Base-by-base conservation (phyloP, 2,888 invertebrate species). In the Hedychridium roseum region DNA sequence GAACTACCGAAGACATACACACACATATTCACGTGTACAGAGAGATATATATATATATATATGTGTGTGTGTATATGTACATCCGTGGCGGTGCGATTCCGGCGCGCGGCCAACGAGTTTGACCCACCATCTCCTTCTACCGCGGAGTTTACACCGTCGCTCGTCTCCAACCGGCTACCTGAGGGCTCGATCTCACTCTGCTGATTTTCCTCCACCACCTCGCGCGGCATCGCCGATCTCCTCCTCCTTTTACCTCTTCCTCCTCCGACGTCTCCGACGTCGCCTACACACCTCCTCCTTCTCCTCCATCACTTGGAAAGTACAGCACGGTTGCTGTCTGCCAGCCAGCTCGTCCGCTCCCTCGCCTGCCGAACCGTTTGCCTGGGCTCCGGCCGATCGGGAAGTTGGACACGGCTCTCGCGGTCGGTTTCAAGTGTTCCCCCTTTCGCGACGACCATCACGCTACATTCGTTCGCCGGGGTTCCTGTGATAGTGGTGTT, bases 311-410 rank as follows among this genome's bases (percentile, higher is more conserved):
- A 50, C 43, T 53, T 48, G 49, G 30, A 53, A 41, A 59, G 57
- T 53, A 47, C 64, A 43, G 11, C 49, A 50, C 50, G 53, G 44
- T 53, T 53, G 46, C 47, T 50, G 50, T 46, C 43, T 46, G 50
- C 41, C 43, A 34, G 34, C 43, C 36, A 27, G 48, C 36, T 43
- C 30, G 43, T 46, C 47, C 26, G 42, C 16, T 43, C 23, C 44
- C 40, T 39, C 38, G 44, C 26, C 16, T 30, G 38, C 49, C 44
- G 26, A 40, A 40, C 37, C 30, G 50, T 43, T 43, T 26, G 54
- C 50, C 48, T 42, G 62, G 62, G 57, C 68, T 65, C 63, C 63
- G 68, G 58, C 60, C 66, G 66, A 65, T 64, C 62, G 68, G 56
- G 54, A 60, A 50, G 57, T 57, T 66, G 57, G n/a, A n/a, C n/a